These are phyloP conservation scores for Pteria penguin DNA, from an alignment of 2,888 invertebrate genomes.

Conservation along the genomic window DNA sequence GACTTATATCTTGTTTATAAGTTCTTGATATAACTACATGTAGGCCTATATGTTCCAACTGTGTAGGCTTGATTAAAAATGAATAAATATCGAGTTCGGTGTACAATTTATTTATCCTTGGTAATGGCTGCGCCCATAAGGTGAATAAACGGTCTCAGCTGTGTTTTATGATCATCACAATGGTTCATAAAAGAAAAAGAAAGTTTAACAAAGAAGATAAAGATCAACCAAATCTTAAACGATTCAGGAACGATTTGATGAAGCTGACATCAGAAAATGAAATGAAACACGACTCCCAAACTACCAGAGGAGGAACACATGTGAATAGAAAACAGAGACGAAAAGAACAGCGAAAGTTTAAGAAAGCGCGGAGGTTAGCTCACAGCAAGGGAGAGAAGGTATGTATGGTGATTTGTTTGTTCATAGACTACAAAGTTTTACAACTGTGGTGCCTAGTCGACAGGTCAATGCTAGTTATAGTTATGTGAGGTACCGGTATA, in stretches of 20 bases:
- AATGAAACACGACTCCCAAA: slow-evolving; percentile 10
- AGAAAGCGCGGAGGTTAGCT: slow-evolving; percentile 84
- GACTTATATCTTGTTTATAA: too few species aligned
- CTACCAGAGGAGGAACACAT: not conserved
- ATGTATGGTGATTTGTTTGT: too few species aligned
- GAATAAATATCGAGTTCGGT: too few species aligned
- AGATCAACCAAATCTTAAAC: slow-evolving; percentile 52
- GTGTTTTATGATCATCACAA: not conserved
- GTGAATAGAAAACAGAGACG: slow-evolving; percentile 74
- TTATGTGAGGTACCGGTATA: too few species aligned
- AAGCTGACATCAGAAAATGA: slow-evolving; percentile 16
- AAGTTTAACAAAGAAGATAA: slow-evolving; percentile 6
- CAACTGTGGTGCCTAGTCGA: too few species aligned
- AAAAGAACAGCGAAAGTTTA: slow-evolving; percentile 86
- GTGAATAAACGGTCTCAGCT: not conserved
- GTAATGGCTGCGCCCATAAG: not conserved
- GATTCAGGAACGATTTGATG: slow-evolving; percentile 48
- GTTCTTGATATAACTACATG: too few species aligned
- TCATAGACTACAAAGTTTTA: too few species aligned
- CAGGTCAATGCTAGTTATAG: too few species aligned
- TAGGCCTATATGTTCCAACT: too few species aligned
- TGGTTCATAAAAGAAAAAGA: slow-evolving; percentile 34
- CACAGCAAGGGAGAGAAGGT: slow-evolving; percentile 79
- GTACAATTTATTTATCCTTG: too few species aligned
- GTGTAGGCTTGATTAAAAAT: too few species aligned